Evolutionary conservation across 2,888 invertebrate species (phyloP), one percentile per base, ranked within the genome.

Genomic region (Drosophila demipolita): DNA sequence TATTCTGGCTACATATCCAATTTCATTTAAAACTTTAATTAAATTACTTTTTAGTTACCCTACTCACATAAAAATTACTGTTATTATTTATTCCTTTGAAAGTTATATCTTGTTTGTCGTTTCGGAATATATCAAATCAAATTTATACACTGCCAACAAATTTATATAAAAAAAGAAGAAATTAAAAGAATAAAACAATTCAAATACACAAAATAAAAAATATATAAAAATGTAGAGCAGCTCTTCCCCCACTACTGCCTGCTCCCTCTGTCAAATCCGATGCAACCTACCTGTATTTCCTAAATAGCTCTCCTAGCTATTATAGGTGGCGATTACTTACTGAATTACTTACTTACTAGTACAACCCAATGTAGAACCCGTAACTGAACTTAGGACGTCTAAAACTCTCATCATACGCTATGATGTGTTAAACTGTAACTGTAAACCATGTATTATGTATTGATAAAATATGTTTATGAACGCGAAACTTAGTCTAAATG

Each of bases 361-460:
- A 72, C 52, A 64, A 82, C 61, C 61, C 45, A 73, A 58, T 78
- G 68, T 78, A 70, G 70, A 62, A 26, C 73, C 84, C 69, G 61
- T 70, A 66, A 74, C 67, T 52, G 68, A 78, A 67, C 83, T 82
- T 87, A 87, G 83, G 59, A 61, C 60, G 62, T 67, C 73, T 78
- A 82, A 59, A 71, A 64, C 50, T 65, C 69, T 66, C 65, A 65
- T 65, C 32, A 50, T 48, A 55, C 49, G 58, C 52, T 71, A 75
- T 55, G 55, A 76, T 55, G 67, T 83, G 78, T 80, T 73, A 80
- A 75, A 84, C 82, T 83, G 83, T 88, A 82, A 90, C 87, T 83
- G 65, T 90, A 76, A 75, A 87, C 73, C 84, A 80, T 75, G 77
- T 85, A 89, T 89, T 78, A 87, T 87, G 82, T 80, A 83, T 80